Percentiles rank a stretch among this genome's conserved stretches.
phyloP scores from a whole-genome alignment of 1,140 invertebrate genomes.

The Pomacea maculata region DNA sequence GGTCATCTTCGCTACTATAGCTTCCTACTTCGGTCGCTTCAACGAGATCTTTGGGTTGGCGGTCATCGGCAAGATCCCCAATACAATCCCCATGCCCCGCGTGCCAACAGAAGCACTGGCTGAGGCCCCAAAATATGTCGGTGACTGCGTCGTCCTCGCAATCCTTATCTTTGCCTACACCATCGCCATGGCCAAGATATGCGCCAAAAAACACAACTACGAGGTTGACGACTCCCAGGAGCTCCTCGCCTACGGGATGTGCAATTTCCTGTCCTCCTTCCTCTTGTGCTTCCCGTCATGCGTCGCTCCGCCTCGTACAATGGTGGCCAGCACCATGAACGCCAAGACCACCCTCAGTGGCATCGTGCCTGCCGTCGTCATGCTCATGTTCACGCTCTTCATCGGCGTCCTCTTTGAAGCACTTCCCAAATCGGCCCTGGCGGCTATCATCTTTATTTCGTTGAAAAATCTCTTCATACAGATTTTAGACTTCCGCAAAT shows the following conservation, averaged over 20 bases:
- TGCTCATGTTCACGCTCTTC: slow-evolving; percentile 67
- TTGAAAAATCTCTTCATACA: slow-evolving; percentile 58
- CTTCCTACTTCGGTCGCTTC: slow-evolving; percentile 62
- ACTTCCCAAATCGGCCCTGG: slow-evolving; percentile 64
- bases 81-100: slow-evolving; percentile 55
- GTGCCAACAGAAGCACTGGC: slow-evolving; percentile 48
- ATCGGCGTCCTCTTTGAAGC: slow-evolving; percentile 63
- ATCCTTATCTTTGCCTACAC: slow-evolving; percentile 66
- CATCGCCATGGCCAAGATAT: slow-evolving; percentile 68
- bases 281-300: slow-evolving; percentile 73
- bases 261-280: slow-evolving; percentile 66
- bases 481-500: slow-evolving; percentile 53
- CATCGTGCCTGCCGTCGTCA: slow-evolving; percentile 64
- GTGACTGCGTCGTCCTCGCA: slow-evolving; percentile 62
- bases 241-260: slow-evolving; percentile 68
- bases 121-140: slow-evolving; percentile 44
- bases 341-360: slow-evolving; percentile 53
- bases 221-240: slow-evolving; percentile 68
- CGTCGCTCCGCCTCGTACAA: slow-evolving; percentile 84
- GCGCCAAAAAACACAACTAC: slow-evolving; percentile 66
- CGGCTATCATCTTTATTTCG: slow-evolving; percentile 59
- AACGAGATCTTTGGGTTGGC: slow-evolving; percentile 58
- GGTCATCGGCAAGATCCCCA: slow-evolving; percentile 67
- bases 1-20: slow-evolving; percentile 69
- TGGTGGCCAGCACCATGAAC: slow-evolving; percentile 64